Percentiles rank a stretch among this genome's conserved stretches.
Conservation (phyloP, 2,888 invertebrate species). For the Dolichomitus sp. region DNA sequence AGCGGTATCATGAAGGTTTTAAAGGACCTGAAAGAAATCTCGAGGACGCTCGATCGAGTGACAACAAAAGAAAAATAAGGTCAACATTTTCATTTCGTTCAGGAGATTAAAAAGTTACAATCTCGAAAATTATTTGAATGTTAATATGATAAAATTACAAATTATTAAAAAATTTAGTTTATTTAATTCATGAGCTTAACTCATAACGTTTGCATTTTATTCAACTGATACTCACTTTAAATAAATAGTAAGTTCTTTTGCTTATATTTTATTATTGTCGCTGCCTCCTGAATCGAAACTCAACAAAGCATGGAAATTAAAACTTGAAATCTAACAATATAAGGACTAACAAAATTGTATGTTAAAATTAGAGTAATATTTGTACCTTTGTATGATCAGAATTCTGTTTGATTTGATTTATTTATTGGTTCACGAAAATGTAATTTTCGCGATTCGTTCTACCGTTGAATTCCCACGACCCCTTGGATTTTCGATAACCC, state of each 20-base stretch:
- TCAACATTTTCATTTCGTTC: constrained; percentile 1
- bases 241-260: not conserved
- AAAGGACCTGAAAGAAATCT: constrained; percentile 7
- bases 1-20: constrained; percentile 49
- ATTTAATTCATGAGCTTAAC: not conserved
- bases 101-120: constrained; percentile 9
- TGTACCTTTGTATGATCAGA: constrained; percentile 9
- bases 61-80: constrained; percentile 19
- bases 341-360: not conserved
- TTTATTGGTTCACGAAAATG: constrained; percentile 16
- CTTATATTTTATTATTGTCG: not conserved
- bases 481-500: constrained; percentile 21
- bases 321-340: not conserved
- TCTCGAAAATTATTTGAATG: not conserved
- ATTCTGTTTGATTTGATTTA: constrained; percentile 30
- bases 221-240: not conserved
- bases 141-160: not conserved
- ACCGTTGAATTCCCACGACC: constrained; percentile 63
- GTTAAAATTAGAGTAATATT: not conserved
- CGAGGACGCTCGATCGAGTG: constrained; percentile 3
- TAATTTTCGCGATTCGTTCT: constrained; percentile 34
- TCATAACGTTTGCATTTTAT: not conserved
- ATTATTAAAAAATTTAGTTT: not conserved
- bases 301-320: not conserved
- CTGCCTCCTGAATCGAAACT: not conserved